Base-by-base conservation (phyloP, 2,888 invertebrate genomes). In the Heterodera filipjevi region DNA sequence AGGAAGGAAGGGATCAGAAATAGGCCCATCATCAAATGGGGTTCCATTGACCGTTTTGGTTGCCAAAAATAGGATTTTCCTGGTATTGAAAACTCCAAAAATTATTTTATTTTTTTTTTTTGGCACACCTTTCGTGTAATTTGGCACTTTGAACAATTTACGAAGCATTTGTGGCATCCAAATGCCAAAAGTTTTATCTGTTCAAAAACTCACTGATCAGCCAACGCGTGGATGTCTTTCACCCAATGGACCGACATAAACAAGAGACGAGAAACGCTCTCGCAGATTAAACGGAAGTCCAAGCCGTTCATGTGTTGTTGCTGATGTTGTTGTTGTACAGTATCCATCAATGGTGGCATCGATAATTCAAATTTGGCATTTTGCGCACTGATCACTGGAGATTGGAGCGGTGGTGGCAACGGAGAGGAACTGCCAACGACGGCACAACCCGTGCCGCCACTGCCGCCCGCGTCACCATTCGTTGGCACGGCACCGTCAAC, bases 191-290 rank as follows among this genome's bases (percentile, higher is more conserved):
- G n/a, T 35, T 2, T 39, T 92, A 79, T 95, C 94, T n/a, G n/a
- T n/a, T 90, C 79, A 92, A 91, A 44, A 33, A 66, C 70, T 70
- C 35, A 81, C 82, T 82, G 79, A 19, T 78, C 76, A 5, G 82
- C 75, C 59, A 83, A 66, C 30, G 85, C 81, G 71, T 84, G 81
- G 22, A 86, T 83, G 86, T 94, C 93, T 83, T 93, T 92, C 75
- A 95, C 93, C 95, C 96, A 97, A 88, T 96, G 94, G 79, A 96
- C 93, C 22, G 94, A 93, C 16, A 95, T 92, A 89, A 96, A 95
- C 78, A 98, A 92, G 77, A 98, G 92, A 73, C 97, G 91, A 2
- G 96, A 95, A 35, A 95, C 96, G 84, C 94, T 95, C 91, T 98
- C 97, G 91, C 96, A 97, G 75, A 95, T 94, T 87, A 95, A 96